Conservation (phyloP, 2,888 invertebrate species). For the Malacosoma neustria region DNA sequence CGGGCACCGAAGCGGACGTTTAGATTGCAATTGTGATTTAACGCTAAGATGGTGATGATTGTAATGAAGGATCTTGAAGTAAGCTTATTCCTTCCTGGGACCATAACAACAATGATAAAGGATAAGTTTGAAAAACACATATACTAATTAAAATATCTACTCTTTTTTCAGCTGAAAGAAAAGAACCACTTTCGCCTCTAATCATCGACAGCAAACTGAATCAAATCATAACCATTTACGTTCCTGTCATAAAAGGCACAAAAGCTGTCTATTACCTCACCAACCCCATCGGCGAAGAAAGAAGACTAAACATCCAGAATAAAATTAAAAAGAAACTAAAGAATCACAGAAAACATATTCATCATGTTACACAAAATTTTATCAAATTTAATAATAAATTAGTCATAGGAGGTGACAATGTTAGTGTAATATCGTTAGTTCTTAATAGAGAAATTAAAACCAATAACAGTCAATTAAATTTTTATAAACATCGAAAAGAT, state of each 20-base stretch:
- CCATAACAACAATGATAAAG: too few relatives aligned
- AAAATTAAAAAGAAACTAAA: constrained; percentile 6
- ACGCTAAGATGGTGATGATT: too few relatives aligned
- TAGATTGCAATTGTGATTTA: too few relatives aligned
- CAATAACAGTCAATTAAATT: not conserved
- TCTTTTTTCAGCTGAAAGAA: constrained; percentile 37
- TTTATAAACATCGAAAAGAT: not conserved
- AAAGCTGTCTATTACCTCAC: constrained; percentile 28
- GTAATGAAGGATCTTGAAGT: too few relatives aligned
- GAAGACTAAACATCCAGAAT: constrained; percentile 20
- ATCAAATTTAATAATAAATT: constrained; percentile 1
- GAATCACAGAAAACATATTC: constrained; percentile 6
- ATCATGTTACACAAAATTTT: constrained; percentile 10
- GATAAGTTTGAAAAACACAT: too few relatives aligned
- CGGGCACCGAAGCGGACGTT: too few relatives aligned
- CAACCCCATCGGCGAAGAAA: constrained; percentile 37
- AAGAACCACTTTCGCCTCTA: constrained; percentile 31
- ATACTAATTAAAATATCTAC: too few relatives aligned
- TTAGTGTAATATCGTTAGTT: too few relatives aligned
- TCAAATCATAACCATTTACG: constrained; percentile 37
- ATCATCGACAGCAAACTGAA: constrained; percentile 26
- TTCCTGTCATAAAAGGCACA: constrained; percentile 26
- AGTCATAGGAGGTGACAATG: not conserved
- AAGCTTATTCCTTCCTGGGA: too few relatives aligned
- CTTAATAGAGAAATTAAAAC: too few relatives aligned